Conservation (phyloP, 2,113 vertebrate genomes). For the Urocitellus parryii region DNA sequence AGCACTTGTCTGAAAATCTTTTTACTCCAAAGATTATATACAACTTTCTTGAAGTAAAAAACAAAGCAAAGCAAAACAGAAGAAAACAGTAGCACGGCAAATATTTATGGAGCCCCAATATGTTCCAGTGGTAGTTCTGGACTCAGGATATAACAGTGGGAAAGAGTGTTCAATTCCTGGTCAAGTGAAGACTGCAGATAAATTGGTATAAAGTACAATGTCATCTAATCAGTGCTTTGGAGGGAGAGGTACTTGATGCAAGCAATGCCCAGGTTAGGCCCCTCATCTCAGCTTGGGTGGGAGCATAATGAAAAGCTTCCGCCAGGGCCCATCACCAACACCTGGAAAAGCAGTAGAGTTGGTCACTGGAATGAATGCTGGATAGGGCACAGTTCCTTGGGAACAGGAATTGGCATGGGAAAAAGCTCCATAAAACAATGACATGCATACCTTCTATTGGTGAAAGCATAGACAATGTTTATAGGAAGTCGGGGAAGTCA, state of each 20-base stretch:
- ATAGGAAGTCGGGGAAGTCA: not conserved
- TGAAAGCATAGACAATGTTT: not conserved
- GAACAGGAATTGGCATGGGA: not conserved
- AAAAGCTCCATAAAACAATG: not conserved
- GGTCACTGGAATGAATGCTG: not conserved
- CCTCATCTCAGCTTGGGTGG: not conserved
- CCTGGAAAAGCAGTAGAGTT: not conserved
- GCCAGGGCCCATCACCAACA: not conserved
- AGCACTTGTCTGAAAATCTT: not conserved
- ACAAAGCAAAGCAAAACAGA: slow-evolving; percentile 8
- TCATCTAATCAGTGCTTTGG: not conserved
- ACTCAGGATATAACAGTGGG: not conserved
- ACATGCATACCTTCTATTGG: not conserved
- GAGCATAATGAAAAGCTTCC: not conserved
- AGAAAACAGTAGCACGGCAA: not conserved
- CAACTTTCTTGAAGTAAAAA: slow-evolving; percentile 30
- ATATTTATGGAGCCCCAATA: not conserved
- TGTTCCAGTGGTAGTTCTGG: not conserved
- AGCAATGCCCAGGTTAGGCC: not conserved
- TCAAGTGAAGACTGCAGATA: not conserved
- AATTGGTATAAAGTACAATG: not conserved
- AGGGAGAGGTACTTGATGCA: not conserved
- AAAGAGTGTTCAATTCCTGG: not conserved
- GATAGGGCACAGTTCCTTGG: not conserved
- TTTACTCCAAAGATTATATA: not conserved